Conservation (phyloP, 2,113 vertebrate genomes). For the Aspiorhynchus laticeps region DNA sequence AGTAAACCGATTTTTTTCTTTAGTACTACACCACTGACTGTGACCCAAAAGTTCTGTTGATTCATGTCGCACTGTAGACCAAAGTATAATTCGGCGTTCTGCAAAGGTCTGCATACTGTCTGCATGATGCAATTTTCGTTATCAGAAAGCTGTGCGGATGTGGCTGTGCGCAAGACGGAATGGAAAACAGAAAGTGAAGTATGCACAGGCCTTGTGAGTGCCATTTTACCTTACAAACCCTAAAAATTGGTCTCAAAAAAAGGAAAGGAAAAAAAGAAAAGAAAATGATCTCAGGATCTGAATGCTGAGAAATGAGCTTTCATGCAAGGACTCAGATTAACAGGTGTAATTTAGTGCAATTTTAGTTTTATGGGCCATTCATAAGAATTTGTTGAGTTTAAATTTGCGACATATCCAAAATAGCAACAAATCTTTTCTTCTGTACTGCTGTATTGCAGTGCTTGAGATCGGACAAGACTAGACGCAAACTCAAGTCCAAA, state of each 20-base stretch:
- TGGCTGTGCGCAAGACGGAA: too few relatives aligned
- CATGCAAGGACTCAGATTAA: neutral
- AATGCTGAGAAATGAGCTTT: neutral
- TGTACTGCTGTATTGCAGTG: neutral
- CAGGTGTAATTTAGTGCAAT: neutral
- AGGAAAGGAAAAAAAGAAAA: too few relatives aligned
- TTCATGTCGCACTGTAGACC: too few relatives aligned
- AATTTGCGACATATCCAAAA: neutral
- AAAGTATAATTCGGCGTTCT: too few relatives aligned
- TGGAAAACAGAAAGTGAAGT: too few relatives aligned
- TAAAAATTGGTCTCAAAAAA: too few relatives aligned
- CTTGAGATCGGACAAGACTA: neutral
- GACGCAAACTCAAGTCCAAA: neutral
- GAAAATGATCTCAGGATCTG: neutral
- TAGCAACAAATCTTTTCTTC: neutral
- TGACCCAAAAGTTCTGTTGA: too few relatives aligned
- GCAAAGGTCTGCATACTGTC: too few relatives aligned
- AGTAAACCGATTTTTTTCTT: neutral
- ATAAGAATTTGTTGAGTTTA: neutral
- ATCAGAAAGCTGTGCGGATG: too few relatives aligned
- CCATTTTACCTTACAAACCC: too few relatives aligned
- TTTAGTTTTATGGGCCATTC: neutral
- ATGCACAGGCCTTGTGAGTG: too few relatives aligned
- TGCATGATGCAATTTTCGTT: too few relatives aligned
- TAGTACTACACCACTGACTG: neutral